A percentile compares a stretch with the other conserved stretches of the same genome.
phyloP scores from a whole-genome alignment of 2,797 vertebrate species.

The Clarias fuscus region DNA sequence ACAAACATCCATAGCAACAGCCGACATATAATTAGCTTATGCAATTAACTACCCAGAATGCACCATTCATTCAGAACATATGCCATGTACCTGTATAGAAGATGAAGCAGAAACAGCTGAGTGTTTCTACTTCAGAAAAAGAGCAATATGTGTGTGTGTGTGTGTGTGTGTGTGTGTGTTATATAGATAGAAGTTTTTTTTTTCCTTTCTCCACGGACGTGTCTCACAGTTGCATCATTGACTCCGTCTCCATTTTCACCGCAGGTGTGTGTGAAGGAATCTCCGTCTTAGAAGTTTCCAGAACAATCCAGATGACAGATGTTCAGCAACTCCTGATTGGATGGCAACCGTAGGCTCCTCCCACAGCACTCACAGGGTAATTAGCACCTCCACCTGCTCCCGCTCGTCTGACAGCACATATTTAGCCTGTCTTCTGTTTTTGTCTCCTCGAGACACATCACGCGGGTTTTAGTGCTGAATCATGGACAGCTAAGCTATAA shows the following conservation, averaged over 20 bases:
- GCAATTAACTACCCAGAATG: constrained; percentile 1
- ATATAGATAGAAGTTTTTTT: not conserved
- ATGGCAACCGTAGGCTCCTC: not conserved
- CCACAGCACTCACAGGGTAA: constrained; percentile 5
- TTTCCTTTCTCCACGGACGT: not conserved
- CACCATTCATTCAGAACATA: not conserved
- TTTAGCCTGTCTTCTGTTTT: not conserved
- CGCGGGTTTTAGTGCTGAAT: not conserved
- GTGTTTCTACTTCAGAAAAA: not conserved
- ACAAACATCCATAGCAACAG: not conserved
- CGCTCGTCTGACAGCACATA: constrained; percentile 1
- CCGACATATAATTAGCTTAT: not conserved
- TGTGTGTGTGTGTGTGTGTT: constrained; percentile 9
- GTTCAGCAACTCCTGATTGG: constrained; percentile 17
- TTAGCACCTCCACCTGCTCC: constrained; percentile 8
- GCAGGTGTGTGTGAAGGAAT: constrained; percentile 20
- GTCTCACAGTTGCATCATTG: constrained; percentile 31
- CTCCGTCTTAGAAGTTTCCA: not conserved
- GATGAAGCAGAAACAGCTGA: not conserved
- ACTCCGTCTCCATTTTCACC: not conserved
- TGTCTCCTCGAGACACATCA: not conserved
- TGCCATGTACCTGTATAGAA: too few species aligned
- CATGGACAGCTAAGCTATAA: not conserved
- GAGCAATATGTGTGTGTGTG: not conserved
- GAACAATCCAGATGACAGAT: constrained; percentile 5